Evolutionary conservation across 2,797 vertebrate species (phyloP), one percentile per base, ranked within the genome.

Genomic region (Malurus leucopterus): DNA sequence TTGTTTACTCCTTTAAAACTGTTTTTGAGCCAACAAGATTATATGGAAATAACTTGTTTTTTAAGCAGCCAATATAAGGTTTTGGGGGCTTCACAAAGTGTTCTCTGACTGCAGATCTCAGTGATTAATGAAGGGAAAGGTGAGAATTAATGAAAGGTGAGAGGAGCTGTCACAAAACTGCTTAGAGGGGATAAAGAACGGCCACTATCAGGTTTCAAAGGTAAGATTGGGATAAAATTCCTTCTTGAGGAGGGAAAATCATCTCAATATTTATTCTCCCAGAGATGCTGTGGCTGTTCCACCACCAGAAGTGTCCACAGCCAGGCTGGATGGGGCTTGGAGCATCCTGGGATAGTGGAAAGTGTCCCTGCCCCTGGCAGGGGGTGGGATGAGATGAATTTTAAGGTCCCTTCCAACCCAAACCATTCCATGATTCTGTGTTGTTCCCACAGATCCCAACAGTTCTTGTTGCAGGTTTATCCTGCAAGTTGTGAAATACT

Each of bases 181-280:
- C 27, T 54, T 20, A 43, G 32, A 57, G 29, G 32, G 12, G 44
- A 26, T 29, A 64, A 73, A 32, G 24, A 47, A 43, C 47, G 34
- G 12, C 9, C 29, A 21, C 1, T 1, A 2, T 32, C 34, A 18
- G 11, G 3, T 51, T 36, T 29, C 18, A n/a, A 0, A 2, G 57
- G 22, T 29, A 19, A 38, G n/a, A 79, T 3, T 1, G 26, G 8
- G 23, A 34, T 26, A 21, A 51, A 54, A 47, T 11, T 69, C 47
- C 32, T 15, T 50, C 7, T 4, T 27, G 29, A 47, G 51, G 34
- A 54, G 51, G 21, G 5, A 82, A 77, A 85, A 49, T 22, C 15
- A 41, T 13, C 11, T 57, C 58, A 64, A 11, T 32, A 10, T 8
- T 88, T 23, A 13, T 14, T 32, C 32, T 6, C 6, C 19, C 30